phyloP scores from a whole-genome alignment of 2,888 invertebrate species.

The Caenorhabditis parvicauda region DNA sequence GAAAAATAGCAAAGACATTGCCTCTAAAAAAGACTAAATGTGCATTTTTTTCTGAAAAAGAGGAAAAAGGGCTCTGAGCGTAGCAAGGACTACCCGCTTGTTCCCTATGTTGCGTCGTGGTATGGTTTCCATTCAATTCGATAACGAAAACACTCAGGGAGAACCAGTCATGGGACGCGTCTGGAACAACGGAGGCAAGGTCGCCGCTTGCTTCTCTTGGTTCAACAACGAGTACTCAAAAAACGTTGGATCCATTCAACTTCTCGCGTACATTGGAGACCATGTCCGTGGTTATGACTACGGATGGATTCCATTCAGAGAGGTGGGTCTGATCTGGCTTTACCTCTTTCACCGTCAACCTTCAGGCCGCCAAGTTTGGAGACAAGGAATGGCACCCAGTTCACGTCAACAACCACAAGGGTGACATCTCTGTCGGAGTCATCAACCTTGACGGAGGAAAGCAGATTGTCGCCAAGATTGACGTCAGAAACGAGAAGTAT shows the following conservation, averaged over 20 bases:
- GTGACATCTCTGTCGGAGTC: slow-evolving; percentile 52
- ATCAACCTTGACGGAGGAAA: slow-evolving; percentile 46
- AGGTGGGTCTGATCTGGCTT: no score
- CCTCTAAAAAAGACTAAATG: no score
- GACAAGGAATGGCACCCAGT: slow-evolving; percentile 48
- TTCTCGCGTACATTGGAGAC: slow-evolving; percentile 48
- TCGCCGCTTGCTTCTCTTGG: slow-evolving; percentile 56
- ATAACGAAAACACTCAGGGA: slow-evolving; percentile 40
- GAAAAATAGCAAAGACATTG: no score
- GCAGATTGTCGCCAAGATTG: slow-evolving; percentile 53
- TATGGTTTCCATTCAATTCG: no score
- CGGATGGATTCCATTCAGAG: slow-evolving; percentile 52
- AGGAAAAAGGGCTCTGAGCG: no score
- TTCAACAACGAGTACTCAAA: slow-evolving; percentile 48
- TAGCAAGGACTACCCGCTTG: no score
- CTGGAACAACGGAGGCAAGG: slow-evolving; percentile 55
- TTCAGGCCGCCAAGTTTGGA: slow-evolving; percentile 46
- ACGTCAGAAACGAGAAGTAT: slow-evolving; percentile 54
- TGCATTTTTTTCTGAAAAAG: no score
- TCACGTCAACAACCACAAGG: slow-evolving; percentile 51
- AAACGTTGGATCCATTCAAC: slow-evolving; percentile 50
- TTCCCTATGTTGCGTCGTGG: no score
- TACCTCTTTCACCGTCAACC: no score
- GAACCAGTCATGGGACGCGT: slow-evolving; percentile 59
- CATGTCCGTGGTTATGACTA: slow-evolving; percentile 57